Evolutionary conservation across 2,113 vertebrate species (phyloP).

Genomic region (Paralichthys olivaceus): DNA sequence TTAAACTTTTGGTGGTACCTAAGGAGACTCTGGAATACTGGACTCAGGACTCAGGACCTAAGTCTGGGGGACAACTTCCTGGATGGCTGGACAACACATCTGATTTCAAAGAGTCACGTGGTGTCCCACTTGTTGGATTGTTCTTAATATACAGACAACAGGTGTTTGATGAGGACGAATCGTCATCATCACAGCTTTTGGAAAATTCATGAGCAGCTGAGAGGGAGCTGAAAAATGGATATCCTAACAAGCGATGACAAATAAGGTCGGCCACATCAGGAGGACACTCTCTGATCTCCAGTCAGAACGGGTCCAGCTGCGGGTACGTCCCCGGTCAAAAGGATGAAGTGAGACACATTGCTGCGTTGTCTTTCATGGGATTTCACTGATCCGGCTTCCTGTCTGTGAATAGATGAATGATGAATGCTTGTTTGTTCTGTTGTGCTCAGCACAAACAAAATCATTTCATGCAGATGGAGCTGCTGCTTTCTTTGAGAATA

Average conservation of each 20-base stretch:
- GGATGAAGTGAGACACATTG: slow-evolving; percentile 21
- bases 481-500: slow-evolving; percentile 10
- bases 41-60: neutral
- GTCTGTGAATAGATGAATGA: slow-evolving; percentile 32
- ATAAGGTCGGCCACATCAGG: slow-evolving; percentile 20
- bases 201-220: slow-evolving; percentile 51
- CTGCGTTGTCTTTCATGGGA: slow-evolving; percentile 39
- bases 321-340: slow-evolving; percentile 23
- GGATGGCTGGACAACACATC: slow-evolving; percentile 1
- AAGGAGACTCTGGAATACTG: too few species aligned
- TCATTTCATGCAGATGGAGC: slow-evolving; percentile 28
- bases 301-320: neutral
- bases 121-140: neutral
- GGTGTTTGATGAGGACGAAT: slow-evolving; percentile 40
- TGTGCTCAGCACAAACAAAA: slow-evolving; percentile 34
- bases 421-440: slow-evolving; percentile 36
- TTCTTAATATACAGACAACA: slow-evolving; percentile 30
- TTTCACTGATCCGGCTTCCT: slow-evolving; percentile 29
- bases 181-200: neutral
- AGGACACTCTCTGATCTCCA: slow-evolving; percentile 15
- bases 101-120: slow-evolving; percentile 12
- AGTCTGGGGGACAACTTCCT: neutral
- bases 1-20: too few species aligned
- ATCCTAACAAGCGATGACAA: slow-evolving; percentile 27
- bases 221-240: slow-evolving; percentile 21